Percentiles rank a stretch among this genome's conserved stretches.
Evolutionary conservation across 2,888 invertebrate genomes (phyloP).

Genomic region (Nycteola revayana): DNA sequence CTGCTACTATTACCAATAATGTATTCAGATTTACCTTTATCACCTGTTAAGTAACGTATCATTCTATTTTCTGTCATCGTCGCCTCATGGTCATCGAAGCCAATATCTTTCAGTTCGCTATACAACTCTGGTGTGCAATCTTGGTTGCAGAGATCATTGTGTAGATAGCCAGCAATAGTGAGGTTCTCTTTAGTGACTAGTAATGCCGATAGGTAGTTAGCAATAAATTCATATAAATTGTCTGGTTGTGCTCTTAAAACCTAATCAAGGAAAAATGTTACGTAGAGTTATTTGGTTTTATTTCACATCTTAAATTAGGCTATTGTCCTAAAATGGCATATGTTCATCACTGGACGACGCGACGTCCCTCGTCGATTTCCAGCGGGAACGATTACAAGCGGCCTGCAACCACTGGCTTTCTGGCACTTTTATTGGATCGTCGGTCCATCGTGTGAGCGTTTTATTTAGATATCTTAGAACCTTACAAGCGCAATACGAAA

Average conservation of each 20-base stretch:
- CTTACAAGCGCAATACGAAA: too few relatives aligned
- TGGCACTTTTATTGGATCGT: too few relatives aligned
- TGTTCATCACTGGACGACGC: too few relatives aligned
- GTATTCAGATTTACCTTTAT: conserved; percentile 32
- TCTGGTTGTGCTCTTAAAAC: conserved; percentile 86
- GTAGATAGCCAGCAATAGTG: conserved; percentile 48
- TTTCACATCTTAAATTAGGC: too few relatives aligned
- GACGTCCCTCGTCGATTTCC: too few relatives aligned
- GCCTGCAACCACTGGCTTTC: too few relatives aligned
- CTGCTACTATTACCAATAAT: not conserved
- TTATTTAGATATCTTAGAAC: too few relatives aligned
- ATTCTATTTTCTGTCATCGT: conserved; percentile 39
- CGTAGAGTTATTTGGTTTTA: too few relatives aligned
- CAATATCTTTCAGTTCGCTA: conserved; percentile 44
- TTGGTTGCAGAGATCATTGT: conserved; percentile 37
- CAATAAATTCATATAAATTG: conserved; percentile 84
- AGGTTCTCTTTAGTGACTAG: conserved; percentile 84
- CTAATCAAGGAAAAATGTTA: too few relatives aligned
- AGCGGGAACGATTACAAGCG: too few relatives aligned
- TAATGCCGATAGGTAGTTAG: conserved; percentile 85
- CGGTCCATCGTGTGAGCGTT: too few relatives aligned
- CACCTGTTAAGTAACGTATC: conserved; percentile 38
- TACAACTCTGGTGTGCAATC: conserved; percentile 47
- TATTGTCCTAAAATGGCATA: too few relatives aligned
- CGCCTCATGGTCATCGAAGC: conserved; percentile 41